Base-by-base conservation (phyloP, 2,888 invertebrate genomes). In the Mellilla xanthometata region DNA sequence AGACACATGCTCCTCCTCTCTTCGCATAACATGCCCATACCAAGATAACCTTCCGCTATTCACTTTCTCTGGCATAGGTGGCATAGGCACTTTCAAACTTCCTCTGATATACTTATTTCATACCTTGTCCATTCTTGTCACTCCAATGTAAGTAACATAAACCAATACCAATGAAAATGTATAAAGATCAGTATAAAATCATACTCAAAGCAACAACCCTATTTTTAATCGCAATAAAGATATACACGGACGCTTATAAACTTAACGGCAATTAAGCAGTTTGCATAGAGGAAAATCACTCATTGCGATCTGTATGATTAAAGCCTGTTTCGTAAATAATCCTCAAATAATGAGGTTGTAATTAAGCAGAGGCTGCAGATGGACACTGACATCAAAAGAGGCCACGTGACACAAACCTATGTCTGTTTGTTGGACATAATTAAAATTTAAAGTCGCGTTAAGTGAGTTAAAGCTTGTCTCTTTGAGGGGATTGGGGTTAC, bases 301-400 rank as follows among this genome's bases (percentile, higher is more conserved):
- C 34, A 32, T 34, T 43, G 31, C 46, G 40, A 48, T 50, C 49
- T 38, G 42, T 36, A 39, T 53, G 47, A 55, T 55, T 46, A 55
- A 53, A 52, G 23, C 39, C 26, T 48, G 63, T 60, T 70, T 72
- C 81, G 81, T 77, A 87, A 86, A 87, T 89, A 89, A 88, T 89
- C 89, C 88, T 72, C 74, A 84, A 88, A 87, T 89, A 89, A 89
- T 83, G 87, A 89, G 83, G 70, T 72, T 78, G 86, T 80, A 86
- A 87, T 89, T 88, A 87, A 85, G 86, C 72, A 24, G 8, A 7
- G 8, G 2, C 24, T 24, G 8, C n/a, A 7, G 70, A 61, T 65
- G 63, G 58, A 49, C 52, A 46, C 61, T 61, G 56, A 78, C 78
- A 79, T 87, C 85, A 87, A 87, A 86, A 83, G 72, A 64, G 47